These are phyloP conservation scores for Poeciliopsis occidentalis DNA, from an alignment of 2,113 vertebrate species.

Conservation along the genomic window DNA sequence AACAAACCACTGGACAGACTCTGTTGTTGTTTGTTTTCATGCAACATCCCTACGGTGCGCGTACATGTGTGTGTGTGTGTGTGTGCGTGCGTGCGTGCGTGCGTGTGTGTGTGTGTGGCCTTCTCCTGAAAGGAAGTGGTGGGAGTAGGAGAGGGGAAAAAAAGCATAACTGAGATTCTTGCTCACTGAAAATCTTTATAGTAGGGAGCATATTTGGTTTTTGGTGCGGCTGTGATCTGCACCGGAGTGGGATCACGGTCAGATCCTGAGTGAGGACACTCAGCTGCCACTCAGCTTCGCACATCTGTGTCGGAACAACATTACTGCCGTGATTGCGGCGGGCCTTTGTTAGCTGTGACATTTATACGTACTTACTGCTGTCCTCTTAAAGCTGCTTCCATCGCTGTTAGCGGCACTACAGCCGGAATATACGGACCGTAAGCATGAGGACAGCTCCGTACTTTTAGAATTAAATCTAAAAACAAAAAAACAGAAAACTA, in stretches of 20 bases:
- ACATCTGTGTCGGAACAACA: constrained; percentile 30
- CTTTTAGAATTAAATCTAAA: neutral
- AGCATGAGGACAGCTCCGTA: constrained; percentile 2
- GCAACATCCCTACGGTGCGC: neutral
- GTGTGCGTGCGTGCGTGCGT: constrained; percentile 13
- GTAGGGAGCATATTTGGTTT: constrained; percentile 10
- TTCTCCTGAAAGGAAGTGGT: constrained; percentile 46
- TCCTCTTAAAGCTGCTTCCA: constrained; percentile 12
- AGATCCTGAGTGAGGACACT: constrained; percentile 15
- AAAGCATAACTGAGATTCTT: constrained; percentile 48
- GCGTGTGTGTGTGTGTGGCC: constrained; percentile 19
- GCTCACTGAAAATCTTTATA: constrained; percentile 42
- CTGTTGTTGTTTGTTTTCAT: constrained; percentile 57
- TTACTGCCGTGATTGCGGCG: constrained; percentile 19
- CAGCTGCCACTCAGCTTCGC: constrained; percentile 21
- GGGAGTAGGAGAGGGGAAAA: neutral
- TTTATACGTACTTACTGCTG: constrained; percentile 31
- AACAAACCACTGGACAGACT: constrained; percentile 39
- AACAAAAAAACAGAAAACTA: neutral
- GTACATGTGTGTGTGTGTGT: neutral
- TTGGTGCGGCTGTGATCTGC: constrained; percentile 29
- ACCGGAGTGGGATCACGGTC: constrained; percentile 29
- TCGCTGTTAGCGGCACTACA: constrained; percentile 2
- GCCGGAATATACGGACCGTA: neutral
- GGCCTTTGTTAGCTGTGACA: constrained; percentile 34